Evolutionary conservation across 1,140 invertebrate genomes (phyloP).

Genomic region (Trichonephila inaurata): DNA sequence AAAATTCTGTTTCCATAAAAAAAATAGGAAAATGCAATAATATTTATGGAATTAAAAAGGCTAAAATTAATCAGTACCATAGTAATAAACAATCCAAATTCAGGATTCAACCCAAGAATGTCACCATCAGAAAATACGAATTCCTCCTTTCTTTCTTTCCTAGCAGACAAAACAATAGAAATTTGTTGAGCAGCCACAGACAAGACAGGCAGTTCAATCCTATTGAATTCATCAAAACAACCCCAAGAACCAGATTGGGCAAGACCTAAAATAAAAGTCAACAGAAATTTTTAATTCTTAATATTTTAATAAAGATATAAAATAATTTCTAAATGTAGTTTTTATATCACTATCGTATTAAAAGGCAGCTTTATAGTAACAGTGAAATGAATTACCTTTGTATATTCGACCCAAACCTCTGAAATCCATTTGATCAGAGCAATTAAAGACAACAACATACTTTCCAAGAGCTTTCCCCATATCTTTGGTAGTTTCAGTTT

Average conservation of each 20-base stretch:
- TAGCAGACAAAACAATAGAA: slow-evolving; percentile 93
- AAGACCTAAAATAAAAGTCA: slow-evolving; percentile 84
- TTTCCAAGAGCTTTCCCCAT: slow-evolving; percentile 99
- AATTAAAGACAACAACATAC: slow-evolving; percentile 99
- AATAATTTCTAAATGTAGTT: no score
- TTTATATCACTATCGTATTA: no score
- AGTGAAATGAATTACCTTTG: slow-evolving; percentile 84
- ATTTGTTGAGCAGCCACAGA: slow-evolving; percentile 98
- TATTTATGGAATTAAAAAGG: no score
- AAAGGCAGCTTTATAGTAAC: no score
- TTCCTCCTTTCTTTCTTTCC: slow-evolving; percentile 93
- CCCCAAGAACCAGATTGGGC: slow-evolving; percentile 98
- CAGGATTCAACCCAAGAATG: slow-evolving; percentile 93
- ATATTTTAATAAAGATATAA: no score
- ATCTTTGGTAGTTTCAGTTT: slow-evolving; percentile 98
- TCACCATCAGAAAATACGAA: slow-evolving; percentile 98
- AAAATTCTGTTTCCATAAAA: no score
- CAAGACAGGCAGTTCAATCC: slow-evolving; percentile 96
- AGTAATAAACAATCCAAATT: slow-evolving; percentile 98
- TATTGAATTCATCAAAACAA: slow-evolving; percentile 98
- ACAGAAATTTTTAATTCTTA: not conserved
- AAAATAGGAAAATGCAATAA: no score
- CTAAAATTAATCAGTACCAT: slow-evolving; percentile 88
- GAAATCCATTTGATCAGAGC: slow-evolving; percentile 99
- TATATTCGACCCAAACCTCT: slow-evolving; percentile 94